Conservation (phyloP, 2,888 invertebrate genomes). For the Pseudeuparius sepicola region DNA sequence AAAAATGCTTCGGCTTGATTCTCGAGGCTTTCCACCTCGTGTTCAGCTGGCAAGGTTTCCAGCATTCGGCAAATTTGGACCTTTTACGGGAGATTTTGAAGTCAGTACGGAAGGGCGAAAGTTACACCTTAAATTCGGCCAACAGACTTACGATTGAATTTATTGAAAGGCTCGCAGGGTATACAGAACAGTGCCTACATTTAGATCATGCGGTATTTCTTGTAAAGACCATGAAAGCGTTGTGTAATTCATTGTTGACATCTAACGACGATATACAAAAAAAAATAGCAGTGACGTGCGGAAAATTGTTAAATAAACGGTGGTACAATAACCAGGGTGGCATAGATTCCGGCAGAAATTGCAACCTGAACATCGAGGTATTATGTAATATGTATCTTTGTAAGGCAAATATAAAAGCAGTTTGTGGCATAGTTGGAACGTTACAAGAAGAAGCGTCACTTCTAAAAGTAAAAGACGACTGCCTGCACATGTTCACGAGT, state of each 20-base stretch:
- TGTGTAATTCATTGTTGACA: constrained; percentile 38
- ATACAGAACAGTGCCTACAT: constrained; percentile 44
- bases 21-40: constrained; percentile 38
- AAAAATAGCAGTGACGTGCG: constrained; percentile 43
- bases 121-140: constrained; percentile 29
- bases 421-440: constrained; percentile 46
- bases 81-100: constrained; percentile 45
- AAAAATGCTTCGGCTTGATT: constrained; percentile 36
- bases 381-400: constrained; percentile 54
- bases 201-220: constrained; percentile 47
- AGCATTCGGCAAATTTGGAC: constrained; percentile 31
- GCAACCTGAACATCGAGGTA: constrained; percentile 42
- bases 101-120: constrained; percentile 34
- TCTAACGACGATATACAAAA: constrained; percentile 39
- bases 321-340: constrained; percentile 59
- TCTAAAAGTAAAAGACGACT: constrained; percentile 48
- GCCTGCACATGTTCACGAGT: constrained; percentile 49
- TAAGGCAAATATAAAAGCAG: constrained; percentile 46
- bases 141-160: constrained; percentile 35
- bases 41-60: constrained; percentile 45
- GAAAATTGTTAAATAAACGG: constrained; percentile 50
- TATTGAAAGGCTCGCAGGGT: constrained; percentile 39
- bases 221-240: constrained; percentile 43
- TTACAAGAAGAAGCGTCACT: constrained; percentile 45
- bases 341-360: constrained; percentile 50